Base-by-base conservation (phyloP, 2,888 invertebrate genomes). In the Syrista parreyssii region DNA sequence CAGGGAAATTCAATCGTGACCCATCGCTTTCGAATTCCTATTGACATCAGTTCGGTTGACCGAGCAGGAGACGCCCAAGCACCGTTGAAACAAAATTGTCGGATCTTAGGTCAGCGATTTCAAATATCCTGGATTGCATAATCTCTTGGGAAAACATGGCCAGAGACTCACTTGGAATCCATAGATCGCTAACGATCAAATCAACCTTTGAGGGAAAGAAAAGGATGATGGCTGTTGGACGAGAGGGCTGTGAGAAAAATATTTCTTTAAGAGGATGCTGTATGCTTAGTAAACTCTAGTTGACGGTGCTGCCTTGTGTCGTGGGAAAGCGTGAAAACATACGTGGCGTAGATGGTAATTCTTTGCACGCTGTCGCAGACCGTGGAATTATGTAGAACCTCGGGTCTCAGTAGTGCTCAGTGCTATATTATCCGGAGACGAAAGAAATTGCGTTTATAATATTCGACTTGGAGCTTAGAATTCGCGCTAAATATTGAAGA, bases 31-130 rank as follows among this genome's bases (percentile, higher is more conserved):
- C 36, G 30, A 75, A 79, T 75, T 81, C 79, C 78, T 76, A 77
- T 82, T 76, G 79, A 81, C 77, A 75, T 82, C 74, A 68, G 75
- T 78, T 55, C 55, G 55, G 55, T 55, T 23, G 55, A 55, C 55
- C 55, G 55, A 55, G 23, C 55, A 55, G 55, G 55, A 55, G 55
- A 55, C 55, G 55, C 55, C 23, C 55, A 55, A 23, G 55, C 55
- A 9, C 55, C 55, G 73, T 79, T 81, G 79, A 79, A 80, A 81
- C 80, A 74, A 77, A 78, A 83, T 81, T 81, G 80, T 79, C 79
- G 73, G 75, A 83, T 79, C 80, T 76, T 79, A 78, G 84, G 82
- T 84, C 85, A 85, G 84, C 85, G 81, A 83, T 83, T 85, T 75
- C 75, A 74, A 78, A 80, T 82, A 79, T 81, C 77, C 81, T 76